A percentile compares a stretch with the other conserved stretches of the same genome.
Conservation (phyloP, 2,797 vertebrate genomes). For the Chelon auratus region DNA sequence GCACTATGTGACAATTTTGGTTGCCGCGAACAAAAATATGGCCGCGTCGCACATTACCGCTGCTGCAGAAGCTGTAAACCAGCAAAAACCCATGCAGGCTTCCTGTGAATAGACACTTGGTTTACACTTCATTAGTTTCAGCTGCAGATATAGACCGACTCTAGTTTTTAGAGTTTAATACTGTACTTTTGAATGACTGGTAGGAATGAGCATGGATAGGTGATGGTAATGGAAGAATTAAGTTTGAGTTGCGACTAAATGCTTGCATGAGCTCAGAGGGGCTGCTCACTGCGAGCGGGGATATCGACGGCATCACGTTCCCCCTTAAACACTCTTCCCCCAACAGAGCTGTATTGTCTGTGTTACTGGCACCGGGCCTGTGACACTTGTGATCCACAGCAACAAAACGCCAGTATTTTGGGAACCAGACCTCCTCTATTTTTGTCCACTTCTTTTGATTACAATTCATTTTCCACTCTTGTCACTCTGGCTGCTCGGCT, state of each 20-base stretch:
- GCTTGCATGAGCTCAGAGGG: background rate
- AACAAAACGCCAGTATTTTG: slow-evolving; percentile 20
- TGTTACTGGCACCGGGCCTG: slow-evolving; percentile 20
- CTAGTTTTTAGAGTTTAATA: background rate
- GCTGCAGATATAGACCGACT: slow-evolving; percentile 5
- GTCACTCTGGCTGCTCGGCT: slow-evolving; percentile 16
- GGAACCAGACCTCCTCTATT: slow-evolving; percentile 23
- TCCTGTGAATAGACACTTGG: slow-evolving; percentile 21
- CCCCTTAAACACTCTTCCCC: slow-evolving; percentile 16
- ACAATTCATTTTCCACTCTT: slow-evolving; percentile 19
- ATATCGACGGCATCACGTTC: slow-evolving; percentile 29
- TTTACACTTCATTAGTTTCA: slow-evolving; percentile 21
- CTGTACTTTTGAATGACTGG: background rate
- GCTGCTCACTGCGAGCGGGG: background rate
- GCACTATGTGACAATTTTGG: slow-evolving; percentile 17
- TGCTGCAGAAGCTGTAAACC: background rate
- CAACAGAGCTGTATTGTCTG: slow-evolving; percentile 57
- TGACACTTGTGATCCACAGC: slow-evolving; percentile 29
- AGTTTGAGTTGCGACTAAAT: slow-evolving; percentile 9
- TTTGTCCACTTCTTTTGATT: slow-evolving; percentile 23
- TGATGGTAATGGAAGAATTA: background rate
- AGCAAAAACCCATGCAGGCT: background rate
- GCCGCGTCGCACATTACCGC: background rate
- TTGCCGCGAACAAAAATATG: slow-evolving; percentile 6
- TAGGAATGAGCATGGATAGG: background rate